Conservation (phyloP, 1,140 invertebrate genomes). For the Gerris buenoi region DNA sequence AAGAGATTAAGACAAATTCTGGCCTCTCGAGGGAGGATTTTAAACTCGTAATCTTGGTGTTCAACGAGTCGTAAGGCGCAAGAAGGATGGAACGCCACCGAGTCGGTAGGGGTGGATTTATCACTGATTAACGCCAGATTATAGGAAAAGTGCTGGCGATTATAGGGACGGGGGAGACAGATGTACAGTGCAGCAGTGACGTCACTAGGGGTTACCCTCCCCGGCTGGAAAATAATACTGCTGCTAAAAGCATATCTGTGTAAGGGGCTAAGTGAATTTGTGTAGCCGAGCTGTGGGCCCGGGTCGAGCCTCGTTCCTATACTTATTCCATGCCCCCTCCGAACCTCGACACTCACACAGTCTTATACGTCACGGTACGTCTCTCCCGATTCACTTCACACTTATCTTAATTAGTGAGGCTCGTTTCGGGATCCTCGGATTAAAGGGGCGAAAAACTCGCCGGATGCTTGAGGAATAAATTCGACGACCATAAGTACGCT, state of each 20-base stretch:
- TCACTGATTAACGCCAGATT: background rate
- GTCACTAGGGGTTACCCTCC: background rate
- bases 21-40: too few species aligned
- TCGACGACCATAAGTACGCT: too few species aligned
- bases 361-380: background rate
- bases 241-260: background rate
- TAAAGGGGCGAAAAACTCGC: too few species aligned
- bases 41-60: background rate
- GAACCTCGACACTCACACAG: too few species aligned
- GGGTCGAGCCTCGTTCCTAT: too few species aligned
- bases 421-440: too few species aligned
- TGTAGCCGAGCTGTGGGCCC: background rate
- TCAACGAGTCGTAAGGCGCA: background rate
- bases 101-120: background rate
- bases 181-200: background rate
- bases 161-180: background rate
- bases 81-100: background rate
- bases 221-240: background rate
- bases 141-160: background rate
- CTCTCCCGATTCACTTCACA: background rate
- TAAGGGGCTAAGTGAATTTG: background rate
- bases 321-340: too few species aligned
- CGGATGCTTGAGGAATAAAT: too few species aligned
- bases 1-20: too few species aligned
- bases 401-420: background rate